These are phyloP conservation scores for Eleginops maclovinus DNA, from an alignment of 2,113 vertebrate species.

Conservation along the genomic window DNA sequence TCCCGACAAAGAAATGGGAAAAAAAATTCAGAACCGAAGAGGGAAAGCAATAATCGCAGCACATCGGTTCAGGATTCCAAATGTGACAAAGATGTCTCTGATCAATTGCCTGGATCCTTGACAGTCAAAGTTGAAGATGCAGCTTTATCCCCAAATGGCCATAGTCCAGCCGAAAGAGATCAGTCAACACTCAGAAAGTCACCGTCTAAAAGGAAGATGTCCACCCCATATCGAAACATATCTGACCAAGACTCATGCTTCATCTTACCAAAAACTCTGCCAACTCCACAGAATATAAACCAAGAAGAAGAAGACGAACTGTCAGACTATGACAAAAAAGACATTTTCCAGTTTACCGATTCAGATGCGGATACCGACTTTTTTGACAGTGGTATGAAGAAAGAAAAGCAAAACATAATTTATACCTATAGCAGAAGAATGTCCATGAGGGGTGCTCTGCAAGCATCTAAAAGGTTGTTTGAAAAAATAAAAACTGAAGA, in stretches of 20 bases:
- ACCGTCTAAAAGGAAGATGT: slow-evolving; percentile 83
- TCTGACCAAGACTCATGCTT: slow-evolving; percentile 92
- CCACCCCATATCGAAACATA: slow-evolving; percentile 90
- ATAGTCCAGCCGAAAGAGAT: slow-evolving; percentile 78
- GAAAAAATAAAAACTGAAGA: slow-evolving; percentile 77
- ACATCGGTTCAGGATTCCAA: slow-evolving; percentile 76
- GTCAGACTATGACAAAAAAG: slow-evolving; percentile 61
- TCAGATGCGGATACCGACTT: slow-evolving; percentile 40
- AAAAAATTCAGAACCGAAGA: slow-evolving; percentile 78
- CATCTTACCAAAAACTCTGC: slow-evolving; percentile 91
- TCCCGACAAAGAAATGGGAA: slow-evolving; percentile 86
- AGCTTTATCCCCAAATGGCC: slow-evolving; percentile 82
- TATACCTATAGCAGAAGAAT: slow-evolving; percentile 81
- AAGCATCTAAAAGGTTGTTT: slow-evolving; percentile 77
- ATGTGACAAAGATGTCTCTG: slow-evolving; percentile 79
- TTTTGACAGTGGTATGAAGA: slow-evolving; percentile 66
- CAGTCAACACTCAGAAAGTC: slow-evolving; percentile 85
- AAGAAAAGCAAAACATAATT: slow-evolving; percentile 74
- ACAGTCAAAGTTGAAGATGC: slow-evolving; percentile 85
- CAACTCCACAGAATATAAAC: slow-evolving; percentile 77
- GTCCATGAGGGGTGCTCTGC: slow-evolving; percentile 78
- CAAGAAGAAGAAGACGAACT: slow-evolving; percentile 69
- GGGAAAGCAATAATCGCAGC: slow-evolving; percentile 83
- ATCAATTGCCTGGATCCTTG: slow-evolving; percentile 77
- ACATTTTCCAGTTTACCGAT: slow-evolving; percentile 66